Percentiles rank a stretch among this genome's conserved stretches.
Evolutionary conservation across 2,797 vertebrate genomes (phyloP).

Genomic region (Vespertilio murinus): DNA sequence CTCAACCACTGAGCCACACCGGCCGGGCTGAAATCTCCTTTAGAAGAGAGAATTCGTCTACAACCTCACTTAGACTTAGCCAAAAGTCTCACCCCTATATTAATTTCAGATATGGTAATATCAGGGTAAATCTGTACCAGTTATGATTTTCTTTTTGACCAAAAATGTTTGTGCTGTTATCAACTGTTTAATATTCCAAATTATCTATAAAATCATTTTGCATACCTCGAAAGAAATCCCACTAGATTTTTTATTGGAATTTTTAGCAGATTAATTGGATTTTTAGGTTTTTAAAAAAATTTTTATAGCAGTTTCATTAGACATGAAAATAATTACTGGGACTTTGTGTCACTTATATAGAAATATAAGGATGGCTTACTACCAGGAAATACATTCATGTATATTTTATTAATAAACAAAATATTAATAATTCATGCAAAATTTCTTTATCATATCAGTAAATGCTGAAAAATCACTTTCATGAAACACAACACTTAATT

Average conservation of each 20-base stretch:
- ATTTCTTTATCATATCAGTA: background rate
- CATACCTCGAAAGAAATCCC: background rate
- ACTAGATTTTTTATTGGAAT: background rate
- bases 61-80: background rate
- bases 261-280: background rate
- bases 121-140: background rate
- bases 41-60: background rate
- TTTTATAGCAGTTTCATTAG: background rate
- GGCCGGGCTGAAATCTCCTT: background rate
- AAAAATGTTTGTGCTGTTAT: background rate
- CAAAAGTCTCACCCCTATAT: background rate
- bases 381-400: background rate
- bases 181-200: background rate
- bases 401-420: background rate
- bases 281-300: accelerated
- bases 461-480: background rate
- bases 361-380: background rate
- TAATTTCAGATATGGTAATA: background rate
- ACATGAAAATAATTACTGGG: background rate
- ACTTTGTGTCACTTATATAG: background rate
- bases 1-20: background rate
- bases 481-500: background rate
- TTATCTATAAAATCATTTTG: background rate
- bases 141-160: background rate
- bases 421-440: too few species aligned